Evolutionary conservation across 2,797 vertebrate genomes (phyloP), one percentile per base, ranked within the genome.

Genomic region (Chlorospingus semifuscus): DNA sequence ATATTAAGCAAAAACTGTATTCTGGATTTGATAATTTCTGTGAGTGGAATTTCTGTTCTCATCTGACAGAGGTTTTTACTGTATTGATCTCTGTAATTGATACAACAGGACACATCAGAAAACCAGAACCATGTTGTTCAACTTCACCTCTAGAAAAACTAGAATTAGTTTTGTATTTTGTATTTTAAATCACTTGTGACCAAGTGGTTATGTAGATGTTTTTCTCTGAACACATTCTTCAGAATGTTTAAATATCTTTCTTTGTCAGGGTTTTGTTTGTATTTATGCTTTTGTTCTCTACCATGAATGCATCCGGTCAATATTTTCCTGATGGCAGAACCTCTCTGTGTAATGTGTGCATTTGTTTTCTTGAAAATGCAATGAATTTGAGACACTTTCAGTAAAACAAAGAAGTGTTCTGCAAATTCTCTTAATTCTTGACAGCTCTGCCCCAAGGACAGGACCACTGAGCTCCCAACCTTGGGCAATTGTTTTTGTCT

Each of bases 321-420:
- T 8, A 42, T 75, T 91, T 88, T 92, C 24, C 55, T 52, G 29
- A 49, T 37, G 47, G 39, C 50, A 92, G 78, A 82, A 70, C 2
- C 7, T 44, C 47, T 69, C 36, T 60, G 37, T 65, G 52, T 63
- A 76, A 89, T 74, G 56, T 52, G 32, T 71, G 57, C 36, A 42
- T 93, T 86, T 86, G 37, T 81, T 95, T 93, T 85, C 89, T 65
- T 83, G 83, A 83, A 88, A 83, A 89, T 68, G 44, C 74, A 66
- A 66, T 66, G 87, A 70, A 70, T 94, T 87, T 80, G 64, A 82
- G 78, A 85, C 8, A 26, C 41, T 92, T 83, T 37, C 60, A 36
- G 56, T n/a, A 50, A 87, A 94, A 93, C 89, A 95, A 94, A 95
- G 68, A 65, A 92, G 34, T 42, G 79, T 63, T 96, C 89, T 94